Base-by-base conservation (phyloP, 1,140 invertebrate species). In the Carcinoscorpius rotundicauda region DNA sequence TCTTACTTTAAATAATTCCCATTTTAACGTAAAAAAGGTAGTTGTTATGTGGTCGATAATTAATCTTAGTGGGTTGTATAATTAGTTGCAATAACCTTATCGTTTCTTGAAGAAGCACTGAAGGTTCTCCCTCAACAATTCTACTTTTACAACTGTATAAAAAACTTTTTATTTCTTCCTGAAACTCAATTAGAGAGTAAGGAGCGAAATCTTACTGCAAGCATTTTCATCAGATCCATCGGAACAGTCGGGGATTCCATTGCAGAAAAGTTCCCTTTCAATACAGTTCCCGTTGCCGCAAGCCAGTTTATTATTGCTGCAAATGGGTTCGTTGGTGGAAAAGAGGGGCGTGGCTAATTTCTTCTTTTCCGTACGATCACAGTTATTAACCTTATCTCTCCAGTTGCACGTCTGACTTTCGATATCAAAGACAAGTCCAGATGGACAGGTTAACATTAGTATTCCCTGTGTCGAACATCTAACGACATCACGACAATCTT, bases 321-420 rank as follows among this genome's bases (percentile, higher is more conserved):
- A 96, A 48, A 95, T 81, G 3, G 92, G 91, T 75, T 95, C 91
- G 70, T 94, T 90, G 4, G 92, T 95, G 78, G 87, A 87, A 4
- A 95, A 79, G 65, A 93, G 79, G 63, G 93, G 93, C 75, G 92
- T 92, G 9, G 89, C 85, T 75, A 92, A 91, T 66, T 88, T 85
- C 71, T 71, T 71, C 73, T 73, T 75, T 64, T 74, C 74, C 8
- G 70, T 61, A 53, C 72, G 77, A 73, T 91, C 90, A 78, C 93
- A 96, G 76, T 95, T 95, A 75, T 91, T 93, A 0, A 96, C 92
- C 3, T 90, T 84, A 67, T 87, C 88, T 76, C 93, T 95, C 92
- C 92, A 96, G 75, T 95, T 91, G 75, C 92, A 96, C 3, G 92
- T 95, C 78, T 96, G 93, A 76, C 94, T 93, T 73, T 95, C 91